A percentile compares a stretch with the other conserved stretches of the same genome.
These are phyloP conservation scores for Pegoplata infirma DNA, from an alignment of 2,888 invertebrate species.

Conservation along the genomic window DNA sequence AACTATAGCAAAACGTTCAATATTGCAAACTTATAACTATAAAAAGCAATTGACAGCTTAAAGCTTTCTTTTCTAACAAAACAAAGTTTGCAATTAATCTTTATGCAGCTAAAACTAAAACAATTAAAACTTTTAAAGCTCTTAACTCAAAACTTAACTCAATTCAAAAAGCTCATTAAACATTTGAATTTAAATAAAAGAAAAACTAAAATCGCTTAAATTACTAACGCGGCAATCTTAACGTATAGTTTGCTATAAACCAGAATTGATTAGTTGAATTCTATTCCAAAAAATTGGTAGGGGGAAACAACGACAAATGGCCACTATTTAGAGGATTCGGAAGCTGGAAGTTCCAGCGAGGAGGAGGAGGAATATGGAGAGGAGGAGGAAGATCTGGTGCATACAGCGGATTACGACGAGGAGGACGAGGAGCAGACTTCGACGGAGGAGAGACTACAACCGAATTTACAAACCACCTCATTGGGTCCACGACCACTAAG, in stretches of 20 bases:
- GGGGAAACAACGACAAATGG: slow-evolving; percentile 79
- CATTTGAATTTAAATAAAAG: slow-evolving; percentile 26
- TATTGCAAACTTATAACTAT: slow-evolving; percentile 75
- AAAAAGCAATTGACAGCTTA: slow-evolving; percentile 65
- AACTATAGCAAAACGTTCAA: slow-evolving; percentile 77
- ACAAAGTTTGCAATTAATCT: slow-evolving; percentile 31
- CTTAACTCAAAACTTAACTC: not conserved
- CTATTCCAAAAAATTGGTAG: slow-evolving; percentile 79
- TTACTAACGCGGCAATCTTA: slow-evolving; percentile 29
- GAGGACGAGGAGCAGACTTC: slow-evolving; percentile 64
- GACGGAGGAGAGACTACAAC: slow-evolving; percentile 67
- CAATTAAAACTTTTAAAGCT: slow-evolving; percentile 34
- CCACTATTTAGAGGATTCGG: slow-evolving; percentile 78
- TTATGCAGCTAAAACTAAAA: slow-evolving; percentile 33
- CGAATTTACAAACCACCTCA: slow-evolving; percentile 66
- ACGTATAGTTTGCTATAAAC: slow-evolving; percentile 71
- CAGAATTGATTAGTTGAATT: slow-evolving; percentile 79
- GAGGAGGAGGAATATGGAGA: slow-evolving; percentile 65
- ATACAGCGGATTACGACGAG: slow-evolving; percentile 61
- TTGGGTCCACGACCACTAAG: slow-evolving; percentile 69
- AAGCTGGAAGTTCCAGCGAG: slow-evolving; percentile 78
- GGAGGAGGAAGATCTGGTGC: slow-evolving; percentile 59
- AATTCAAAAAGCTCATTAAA: slow-evolving; percentile 22
- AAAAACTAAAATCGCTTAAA: slow-evolving; percentile 5
- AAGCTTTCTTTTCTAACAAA: too few species aligned